Base-by-base conservation (phyloP, 2,888 invertebrate species). In the Philaethria dido region DNA sequence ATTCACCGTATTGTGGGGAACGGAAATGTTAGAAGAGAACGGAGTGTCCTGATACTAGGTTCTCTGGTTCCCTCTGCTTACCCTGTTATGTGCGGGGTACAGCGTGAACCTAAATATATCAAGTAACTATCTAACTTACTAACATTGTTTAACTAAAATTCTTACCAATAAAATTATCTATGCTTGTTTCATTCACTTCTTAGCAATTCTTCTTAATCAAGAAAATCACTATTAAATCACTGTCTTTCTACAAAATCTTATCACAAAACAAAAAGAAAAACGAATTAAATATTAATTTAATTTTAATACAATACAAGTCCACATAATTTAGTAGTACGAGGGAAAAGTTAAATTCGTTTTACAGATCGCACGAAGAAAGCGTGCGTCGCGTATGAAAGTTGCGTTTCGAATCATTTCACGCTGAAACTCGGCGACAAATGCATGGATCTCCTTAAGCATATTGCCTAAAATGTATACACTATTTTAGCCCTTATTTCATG, bases 331-430 rank as follows among this genome's bases (percentile, higher is more conserved):
- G 44, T 57, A 50, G 16, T 62, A 44, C 48, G 55, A 57, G 33
- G 33, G 50, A 62, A 68, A 70, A 70, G 47, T 70, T 69, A 16
- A 60, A 50, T 20, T 45, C 62, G 57, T 60, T 22, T 8, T 9
- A 65, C 33, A 55, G n/a, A 44, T 25, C n/a, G 25, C 52, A 44
- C 36, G 45, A 11, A 57, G 72, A 69, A 70, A 52, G 76, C 82
- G 84, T 80, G 79, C 80, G 81, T 61, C 76, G 69, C 70, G 68
- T 73, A 22, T 74, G 78, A 72, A 75, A 68, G 82, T 73, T 78
- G 74, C 66, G 75, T 77, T 77, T 76, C 74, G 81, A 81, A 73
- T 69, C 70, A 66, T 72, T 75, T 68, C 55, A 68, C 54, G 69
- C 79, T 79, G 84, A 80, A 78, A 75, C 76, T 77, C 75, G 73